phyloP scores from a whole-genome alignment of 2,888 invertebrate genomes.

The Trachelus tabidus region DNA sequence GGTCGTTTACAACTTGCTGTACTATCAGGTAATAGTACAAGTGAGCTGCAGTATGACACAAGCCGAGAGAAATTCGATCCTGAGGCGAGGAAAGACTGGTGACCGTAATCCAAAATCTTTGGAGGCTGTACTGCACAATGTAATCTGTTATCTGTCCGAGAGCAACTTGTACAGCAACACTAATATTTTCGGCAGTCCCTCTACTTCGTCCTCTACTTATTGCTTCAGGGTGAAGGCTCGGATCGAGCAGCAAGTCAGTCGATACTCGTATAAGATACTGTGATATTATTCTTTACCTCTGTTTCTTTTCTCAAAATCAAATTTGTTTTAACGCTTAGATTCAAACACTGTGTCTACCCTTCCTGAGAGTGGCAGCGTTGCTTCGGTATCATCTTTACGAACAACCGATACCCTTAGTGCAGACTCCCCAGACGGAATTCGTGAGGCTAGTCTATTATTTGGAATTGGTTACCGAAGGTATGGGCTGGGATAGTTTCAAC shows the following conservation, averaged over 20 bases:
- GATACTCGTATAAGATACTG: background rate
- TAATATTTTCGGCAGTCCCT: slow-evolving; percentile 24
- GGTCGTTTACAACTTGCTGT: slow-evolving; percentile 87
- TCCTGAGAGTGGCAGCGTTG: slow-evolving; percentile 84
- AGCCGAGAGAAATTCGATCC: slow-evolving; percentile 68
- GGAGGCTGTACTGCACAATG: slow-evolving; percentile 48
- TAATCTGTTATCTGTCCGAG: slow-evolving; percentile 51
- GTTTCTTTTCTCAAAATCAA: slow-evolving; percentile 6
- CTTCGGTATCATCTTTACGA: slow-evolving; percentile 87
- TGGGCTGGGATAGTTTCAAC: slow-evolving; percentile 76
- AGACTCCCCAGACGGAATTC: slow-evolving; percentile 78
- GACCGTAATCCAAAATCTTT: slow-evolving; percentile 39
- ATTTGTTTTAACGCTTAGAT: slow-evolving; percentile 67
- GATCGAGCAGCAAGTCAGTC: slow-evolving; percentile 39
- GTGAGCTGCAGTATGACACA: slow-evolving; percentile 77
- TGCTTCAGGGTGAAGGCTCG: slow-evolving; percentile 31
- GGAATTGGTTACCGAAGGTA: slow-evolving; percentile 77
- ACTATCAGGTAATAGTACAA: slow-evolving; percentile 89
- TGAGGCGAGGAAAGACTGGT: slow-evolving; percentile 46
- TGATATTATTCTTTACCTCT: background rate
- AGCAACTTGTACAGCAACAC: slow-evolving; percentile 48
- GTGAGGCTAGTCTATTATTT: slow-evolving; percentile 81
- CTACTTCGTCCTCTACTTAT: slow-evolving; percentile 34
- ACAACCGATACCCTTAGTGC: slow-evolving; percentile 77
- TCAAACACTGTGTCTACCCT: slow-evolving; percentile 85